phyloP scores from a whole-genome alignment of 2,888 invertebrate species.

The Callyntrura sp. region DNA sequence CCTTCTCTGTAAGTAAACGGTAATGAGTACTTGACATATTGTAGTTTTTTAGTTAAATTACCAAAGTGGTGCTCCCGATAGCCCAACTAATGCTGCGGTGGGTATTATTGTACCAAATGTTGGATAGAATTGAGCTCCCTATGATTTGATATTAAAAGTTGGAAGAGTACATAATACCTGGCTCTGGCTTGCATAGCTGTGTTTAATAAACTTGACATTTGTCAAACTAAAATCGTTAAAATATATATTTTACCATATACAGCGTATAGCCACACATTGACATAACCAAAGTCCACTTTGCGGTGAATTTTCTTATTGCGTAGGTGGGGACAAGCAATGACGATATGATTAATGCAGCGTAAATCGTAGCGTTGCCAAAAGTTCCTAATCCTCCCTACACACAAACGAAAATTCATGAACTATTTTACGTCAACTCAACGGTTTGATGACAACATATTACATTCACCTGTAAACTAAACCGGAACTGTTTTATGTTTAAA shows the following conservation, averaged over 20 bases:
- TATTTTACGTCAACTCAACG: not conserved
- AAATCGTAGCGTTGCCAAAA: constrained; percentile 95
- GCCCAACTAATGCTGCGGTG: constrained; percentile 91
- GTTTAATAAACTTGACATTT: too few relatives aligned
- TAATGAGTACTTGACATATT: too few relatives aligned
- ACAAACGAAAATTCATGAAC: not conserved
- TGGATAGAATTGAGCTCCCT: constrained; percentile 94
- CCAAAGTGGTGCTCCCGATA: constrained; percentile 4
- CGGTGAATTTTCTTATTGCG: constrained; percentile 89
- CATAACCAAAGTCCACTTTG: constrained; percentile 97
- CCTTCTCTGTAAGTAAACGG: too few relatives aligned
- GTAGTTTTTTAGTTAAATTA: not conserved
- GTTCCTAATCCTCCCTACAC: constrained; percentile 92
- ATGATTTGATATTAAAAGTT: too few relatives aligned
- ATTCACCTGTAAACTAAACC: constrained; percentile 40
- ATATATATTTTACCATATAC: constrained; percentile 95
- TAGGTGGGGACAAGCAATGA: constrained; percentile 90
- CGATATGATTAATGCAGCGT: constrained; percentile 96
- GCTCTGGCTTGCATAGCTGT: too few relatives aligned
- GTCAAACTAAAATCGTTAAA: constrained; percentile 85
- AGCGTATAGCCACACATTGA: constrained; percentile 91
- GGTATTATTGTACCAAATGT: constrained; percentile 95
- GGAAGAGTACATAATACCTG: too few relatives aligned
- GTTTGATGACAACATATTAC: not conserved
- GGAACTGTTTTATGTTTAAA: too few relatives aligned